Evolutionary conservation across 2,113 vertebrate genomes (phyloP).

Genomic region (Eulacestoma nigropectus): DNA sequence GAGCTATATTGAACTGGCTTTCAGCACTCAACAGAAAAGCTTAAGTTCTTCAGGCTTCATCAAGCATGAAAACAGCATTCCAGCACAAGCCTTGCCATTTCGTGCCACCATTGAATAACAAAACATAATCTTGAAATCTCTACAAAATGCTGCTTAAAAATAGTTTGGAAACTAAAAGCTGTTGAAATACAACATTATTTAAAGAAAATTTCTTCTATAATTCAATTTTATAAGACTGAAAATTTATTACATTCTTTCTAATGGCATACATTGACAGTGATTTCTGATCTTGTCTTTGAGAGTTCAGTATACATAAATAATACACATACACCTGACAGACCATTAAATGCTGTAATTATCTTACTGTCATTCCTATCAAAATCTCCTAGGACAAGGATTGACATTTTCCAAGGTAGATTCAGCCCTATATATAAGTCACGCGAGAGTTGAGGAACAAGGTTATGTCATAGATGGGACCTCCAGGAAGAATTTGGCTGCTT

Average conservation of each 20-base stretch:
- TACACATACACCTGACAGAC: not conserved
- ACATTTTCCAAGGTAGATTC: not conserved
- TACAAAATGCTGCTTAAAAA: not conserved
- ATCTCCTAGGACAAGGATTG: not conserved
- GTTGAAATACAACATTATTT: not conserved
- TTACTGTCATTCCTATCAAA: not conserved
- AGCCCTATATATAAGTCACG: not conserved
- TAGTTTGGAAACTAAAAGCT: not conserved
- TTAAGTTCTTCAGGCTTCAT: not conserved
- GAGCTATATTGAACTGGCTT: not conserved
- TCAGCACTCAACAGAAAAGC: not conserved
- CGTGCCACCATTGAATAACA: not conserved
- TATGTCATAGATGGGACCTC: not conserved
- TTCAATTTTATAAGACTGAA: not conserved
- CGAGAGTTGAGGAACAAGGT: not conserved
- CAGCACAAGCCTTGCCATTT: not conserved
- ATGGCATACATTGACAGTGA: not conserved
- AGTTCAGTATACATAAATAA: not conserved
- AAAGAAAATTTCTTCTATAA: not conserved
- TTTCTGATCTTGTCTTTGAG: not conserved
- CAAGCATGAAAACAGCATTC: not conserved
- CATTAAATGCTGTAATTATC: not conserved
- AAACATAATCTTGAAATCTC: not conserved
- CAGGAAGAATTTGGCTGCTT: not conserved
- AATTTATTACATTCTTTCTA: not conserved